Percentiles rank a stretch among this genome's conserved stretches.
phyloP scores from a whole-genome alignment of 2,113 vertebrate species.

The Nibea albiflora region DNA sequence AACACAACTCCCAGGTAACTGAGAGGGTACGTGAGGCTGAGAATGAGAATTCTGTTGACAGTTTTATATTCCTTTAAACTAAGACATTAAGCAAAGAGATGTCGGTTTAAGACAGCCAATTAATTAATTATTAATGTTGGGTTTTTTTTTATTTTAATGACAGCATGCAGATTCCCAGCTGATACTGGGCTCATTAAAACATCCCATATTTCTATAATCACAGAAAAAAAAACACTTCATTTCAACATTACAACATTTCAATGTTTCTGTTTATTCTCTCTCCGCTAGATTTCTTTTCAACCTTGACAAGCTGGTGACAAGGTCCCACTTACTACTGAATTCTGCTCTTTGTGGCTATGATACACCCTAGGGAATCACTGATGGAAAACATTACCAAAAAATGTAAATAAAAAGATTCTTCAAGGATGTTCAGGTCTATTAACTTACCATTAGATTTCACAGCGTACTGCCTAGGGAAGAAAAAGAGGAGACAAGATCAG shows the following conservation, averaged over 20 bases:
- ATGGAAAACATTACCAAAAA: neutral
- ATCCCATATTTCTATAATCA: neutral
- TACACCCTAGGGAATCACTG: neutral
- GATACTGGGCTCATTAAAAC: neutral
- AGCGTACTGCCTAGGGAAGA: conserved; percentile 61
- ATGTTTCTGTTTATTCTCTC: neutral
- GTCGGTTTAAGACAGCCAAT: neutral
- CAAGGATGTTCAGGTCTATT: neutral
- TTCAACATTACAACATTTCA: too few relatives aligned
- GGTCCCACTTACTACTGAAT: conserved; percentile 35
- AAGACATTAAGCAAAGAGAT: neutral
- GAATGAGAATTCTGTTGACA: neutral
- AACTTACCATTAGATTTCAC: conserved; percentile 68
- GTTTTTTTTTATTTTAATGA: neutral
- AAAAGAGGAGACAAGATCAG: conserved; percentile 35
- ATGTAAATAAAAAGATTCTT: neutral
- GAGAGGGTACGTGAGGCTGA: neutral
- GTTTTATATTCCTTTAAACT: neutral
- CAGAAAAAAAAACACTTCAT: neutral
- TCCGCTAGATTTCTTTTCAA: conserved; percentile 30
- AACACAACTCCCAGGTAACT: neutral
- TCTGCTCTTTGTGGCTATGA: conserved; percentile 19
- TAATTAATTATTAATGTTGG: neutral
- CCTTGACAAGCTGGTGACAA: conserved; percentile 60
- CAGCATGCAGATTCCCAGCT: neutral